These are phyloP conservation scores for Spea hammondii DNA, from an alignment of 2,797 vertebrate species.

Conservation along the genomic window DNA sequence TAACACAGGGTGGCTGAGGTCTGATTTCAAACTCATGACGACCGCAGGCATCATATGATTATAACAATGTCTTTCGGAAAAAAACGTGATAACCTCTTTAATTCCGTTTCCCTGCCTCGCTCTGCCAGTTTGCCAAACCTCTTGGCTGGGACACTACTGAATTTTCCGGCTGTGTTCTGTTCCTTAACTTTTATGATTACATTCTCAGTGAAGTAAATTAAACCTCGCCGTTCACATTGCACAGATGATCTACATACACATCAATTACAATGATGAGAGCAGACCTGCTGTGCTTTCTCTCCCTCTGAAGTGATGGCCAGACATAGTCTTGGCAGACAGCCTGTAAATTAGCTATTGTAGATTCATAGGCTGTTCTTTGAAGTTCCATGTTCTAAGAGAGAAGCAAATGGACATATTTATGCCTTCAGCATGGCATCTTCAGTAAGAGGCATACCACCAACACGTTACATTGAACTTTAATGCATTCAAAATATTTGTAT, in stretches of 20 bases:
- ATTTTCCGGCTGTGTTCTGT: slow-evolving; percentile 6
- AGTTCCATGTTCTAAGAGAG: slow-evolving; percentile 7
- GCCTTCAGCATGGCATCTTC: no score
- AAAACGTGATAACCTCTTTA: neutral
- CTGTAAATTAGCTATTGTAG: slow-evolving; percentile 7
- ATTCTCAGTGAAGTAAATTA: slow-evolving; percentile 14
- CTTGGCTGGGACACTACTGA: neutral
- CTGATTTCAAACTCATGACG: neutral
- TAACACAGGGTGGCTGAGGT: neutral
- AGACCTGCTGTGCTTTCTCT: slow-evolving; percentile 9
- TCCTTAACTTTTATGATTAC: neutral
- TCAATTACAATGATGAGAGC: slow-evolving; percentile 28
- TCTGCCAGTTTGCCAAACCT: slow-evolving; percentile 4
- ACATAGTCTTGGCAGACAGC: slow-evolving; percentile 1
- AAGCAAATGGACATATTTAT: slow-evolving; percentile 22
- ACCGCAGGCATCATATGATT: neutral
- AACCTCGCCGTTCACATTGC: slow-evolving; percentile 9
- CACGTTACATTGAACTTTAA: no score
- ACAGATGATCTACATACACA: slow-evolving; percentile 21
- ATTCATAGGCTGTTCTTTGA: slow-evolving; percentile 27
- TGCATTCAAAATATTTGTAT: no score
- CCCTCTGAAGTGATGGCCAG: slow-evolving; percentile 31
- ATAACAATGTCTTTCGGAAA: neutral
- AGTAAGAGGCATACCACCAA: no score
- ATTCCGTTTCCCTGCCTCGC: neutral